phyloP scores from a whole-genome alignment of 2,113 vertebrate species.

The Phyllopteryx taeniolatus region DNA sequence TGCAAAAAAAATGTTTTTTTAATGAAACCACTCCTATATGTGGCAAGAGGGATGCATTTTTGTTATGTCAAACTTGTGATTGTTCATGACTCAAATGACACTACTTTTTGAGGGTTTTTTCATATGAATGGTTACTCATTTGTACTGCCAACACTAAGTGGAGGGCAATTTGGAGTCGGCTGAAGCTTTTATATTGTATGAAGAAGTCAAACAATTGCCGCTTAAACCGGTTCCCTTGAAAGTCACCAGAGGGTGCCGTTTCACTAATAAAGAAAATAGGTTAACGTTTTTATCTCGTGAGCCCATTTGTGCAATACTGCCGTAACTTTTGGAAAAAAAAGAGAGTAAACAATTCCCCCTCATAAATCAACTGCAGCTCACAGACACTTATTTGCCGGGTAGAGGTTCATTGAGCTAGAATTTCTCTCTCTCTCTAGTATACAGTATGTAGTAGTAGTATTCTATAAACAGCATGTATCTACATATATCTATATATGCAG shows the following conservation, averaged over 20 bases:
- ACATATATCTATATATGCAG: no score
- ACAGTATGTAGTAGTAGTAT: no score
- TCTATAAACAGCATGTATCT: no score
- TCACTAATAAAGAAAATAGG: slow-evolving; percentile 20
- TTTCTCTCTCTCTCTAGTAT: no score
- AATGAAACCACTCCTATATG: not conserved
- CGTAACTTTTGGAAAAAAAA: slow-evolving; percentile 6
- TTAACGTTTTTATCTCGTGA: slow-evolving; percentile 14
- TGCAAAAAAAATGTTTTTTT: not conserved
- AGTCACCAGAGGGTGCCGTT: slow-evolving; percentile 48
- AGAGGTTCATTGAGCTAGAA: no score
- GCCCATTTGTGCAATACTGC: slow-evolving; percentile 7
- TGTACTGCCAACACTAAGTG: not conserved
- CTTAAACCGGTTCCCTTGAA: not conserved
- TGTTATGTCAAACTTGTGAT: not conserved
- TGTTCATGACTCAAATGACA: not conserved
- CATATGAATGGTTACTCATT: not conserved
- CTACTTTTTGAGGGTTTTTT: not conserved
- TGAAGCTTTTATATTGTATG: not conserved
- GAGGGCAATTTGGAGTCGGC: not conserved
- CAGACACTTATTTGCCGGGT: not conserved
- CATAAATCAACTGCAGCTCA: slow-evolving; percentile 23
- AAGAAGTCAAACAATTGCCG: not conserved
- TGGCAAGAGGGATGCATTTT: no score
- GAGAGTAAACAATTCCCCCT: not conserved